These are phyloP conservation scores for Aegotheles bennettii DNA, from an alignment of 2,113 vertebrate genomes.

Conservation along the genomic window DNA sequence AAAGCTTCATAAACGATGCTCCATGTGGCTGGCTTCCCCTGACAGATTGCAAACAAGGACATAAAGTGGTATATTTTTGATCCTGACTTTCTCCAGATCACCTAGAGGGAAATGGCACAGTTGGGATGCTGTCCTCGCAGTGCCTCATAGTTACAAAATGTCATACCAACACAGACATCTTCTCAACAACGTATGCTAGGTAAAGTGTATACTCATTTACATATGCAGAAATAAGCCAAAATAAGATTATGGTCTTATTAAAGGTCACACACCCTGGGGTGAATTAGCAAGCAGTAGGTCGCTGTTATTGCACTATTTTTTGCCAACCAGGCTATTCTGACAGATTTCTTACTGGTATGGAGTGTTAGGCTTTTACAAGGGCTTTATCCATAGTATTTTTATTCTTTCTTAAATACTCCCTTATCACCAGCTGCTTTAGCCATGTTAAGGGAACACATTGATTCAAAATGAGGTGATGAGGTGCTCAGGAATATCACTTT, in stretches of 20 bases:
- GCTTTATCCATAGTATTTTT: background rate
- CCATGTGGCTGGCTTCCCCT: background rate
- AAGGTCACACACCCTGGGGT: background rate
- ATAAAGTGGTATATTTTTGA: background rate
- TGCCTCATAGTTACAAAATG: background rate
- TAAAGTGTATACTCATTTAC: background rate
- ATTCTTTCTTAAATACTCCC: background rate
- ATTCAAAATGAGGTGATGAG: conserved; percentile 6
- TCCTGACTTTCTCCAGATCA: background rate
- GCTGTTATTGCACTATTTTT: background rate
- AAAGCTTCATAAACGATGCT: background rate
- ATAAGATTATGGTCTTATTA: background rate
- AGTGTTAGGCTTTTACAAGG: background rate
- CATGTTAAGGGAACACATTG: background rate
- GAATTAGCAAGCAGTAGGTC: background rate
- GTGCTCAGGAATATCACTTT: background rate
- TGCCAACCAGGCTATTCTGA: background rate
- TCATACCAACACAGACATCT: background rate
- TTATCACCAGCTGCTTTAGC: background rate
- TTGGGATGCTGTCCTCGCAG: background rate
- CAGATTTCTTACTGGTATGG: background rate
- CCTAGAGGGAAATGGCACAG: background rate
- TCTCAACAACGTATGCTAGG: background rate
- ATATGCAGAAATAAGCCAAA: background rate
- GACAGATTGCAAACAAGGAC: background rate